Base-by-base conservation (phyloP, 2,113 vertebrate genomes). In the Edolisoma coerulescens region DNA sequence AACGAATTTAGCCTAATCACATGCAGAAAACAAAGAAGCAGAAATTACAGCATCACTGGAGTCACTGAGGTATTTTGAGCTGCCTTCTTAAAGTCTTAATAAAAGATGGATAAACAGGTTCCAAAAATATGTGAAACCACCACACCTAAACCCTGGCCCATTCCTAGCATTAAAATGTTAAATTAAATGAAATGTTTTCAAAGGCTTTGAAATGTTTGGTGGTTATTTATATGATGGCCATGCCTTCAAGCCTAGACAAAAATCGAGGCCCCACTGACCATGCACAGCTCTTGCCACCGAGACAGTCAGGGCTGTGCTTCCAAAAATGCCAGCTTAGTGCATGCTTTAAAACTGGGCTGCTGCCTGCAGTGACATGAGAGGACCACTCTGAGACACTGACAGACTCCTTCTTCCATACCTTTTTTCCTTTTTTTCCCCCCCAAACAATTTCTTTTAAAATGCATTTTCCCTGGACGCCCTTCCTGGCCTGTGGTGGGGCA, bases 91-190 rank as follows among this genome's bases (percentile, higher is more conserved):
- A 78, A 95, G 81, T 91, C 59, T 94, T 96, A 96, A 95, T 95
- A 92, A 94, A 91, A 90, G 86, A 97, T 6, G 78, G 96, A 90
- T 94, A 96, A 97, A 96, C 94, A 93, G 94, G 96, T 96, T 97
- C 78, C 87, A 95, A 90, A 96, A 96, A 93, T 93, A 95, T 94
- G 94, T 91, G 92, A 96, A 97, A 97, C 82, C 71, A 96, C 95
- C 96, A 96, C 95, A 77, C 97, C 97, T 97, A 92, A 95, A 74
- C 42, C 60, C 54, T 84, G 90, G 54, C 61, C 87, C 82, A 84
- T 93, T 95, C 77, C 71, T 82, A 90, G 91, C 86, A 91, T 87
- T 95, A 93, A 96, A 93, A 94, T 90, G 82, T 83, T 91, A 93
- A 93, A 91, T 92, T 85, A 84, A 93, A 94, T 0, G 0, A 93